Base-by-base conservation (phyloP, 2,888 invertebrate species). In the Lasioglossum marginatum region DNA sequence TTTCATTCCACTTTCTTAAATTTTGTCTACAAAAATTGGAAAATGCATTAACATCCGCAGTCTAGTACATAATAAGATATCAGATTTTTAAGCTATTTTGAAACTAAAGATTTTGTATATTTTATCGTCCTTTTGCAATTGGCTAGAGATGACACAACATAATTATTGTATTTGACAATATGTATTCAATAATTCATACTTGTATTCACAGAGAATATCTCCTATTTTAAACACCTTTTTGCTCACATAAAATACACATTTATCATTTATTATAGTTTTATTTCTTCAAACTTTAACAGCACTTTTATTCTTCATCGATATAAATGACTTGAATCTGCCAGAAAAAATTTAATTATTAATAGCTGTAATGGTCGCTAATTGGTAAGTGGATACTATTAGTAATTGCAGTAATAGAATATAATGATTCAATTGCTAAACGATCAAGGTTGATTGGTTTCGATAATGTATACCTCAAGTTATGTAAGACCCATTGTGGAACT, bases 361-460 rank as follows among this genome's bases (percentile, higher is more conserved):
- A 66, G 66, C 31, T 19, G 34, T 8, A 31, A 66, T 31, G 19
- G 8, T 19, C 34, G 16, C 19, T 66, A 66, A 19, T 34, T 66
- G 34, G 19, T 66, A 34, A 34, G 34, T 34, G 66, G 19, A 34
- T 66, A 31, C 14, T 34, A 66, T 34, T 34, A 10, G 10, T 34
- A 6, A 66, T 66, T 34, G 19, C 34, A 16, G 66, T 66, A 34
- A 34, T 72, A 27, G 43, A 71, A 71, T 43, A 31, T 72, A 72
- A 14, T 45, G 71, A 72, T 27, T 31, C 19, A 66, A 66, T 66
- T 66, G 66, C 66, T 34, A 66, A 66, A 72, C 27, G 71, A 43
- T 31, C 45, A 72, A 72, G 16, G 71, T 72, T 43, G 43, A 70
- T 43, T 70, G n/a, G 70, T 40, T 72, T 45, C 19, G 71, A 31